Percentiles rank a stretch among this genome's conserved stretches.
Evolutionary conservation across 2,113 vertebrate genomes (phyloP).

Genomic region (Hypocryptadius cinnamomeus): DNA sequence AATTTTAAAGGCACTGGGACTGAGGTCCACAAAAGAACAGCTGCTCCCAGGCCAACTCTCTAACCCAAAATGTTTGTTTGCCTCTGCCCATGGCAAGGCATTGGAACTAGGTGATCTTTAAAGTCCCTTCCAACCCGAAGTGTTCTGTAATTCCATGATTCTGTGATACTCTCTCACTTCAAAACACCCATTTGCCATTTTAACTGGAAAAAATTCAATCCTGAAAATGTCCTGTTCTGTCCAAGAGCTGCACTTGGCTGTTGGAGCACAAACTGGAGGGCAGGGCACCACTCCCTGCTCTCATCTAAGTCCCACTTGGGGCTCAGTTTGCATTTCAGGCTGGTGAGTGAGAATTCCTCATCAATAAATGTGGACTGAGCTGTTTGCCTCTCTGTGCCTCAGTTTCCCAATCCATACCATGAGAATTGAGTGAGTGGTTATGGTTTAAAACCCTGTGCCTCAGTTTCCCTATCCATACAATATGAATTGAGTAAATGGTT

Average conservation of each 20-base stretch:
- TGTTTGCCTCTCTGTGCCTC: neutral
- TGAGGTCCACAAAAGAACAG: neutral
- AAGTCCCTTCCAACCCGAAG: neutral
- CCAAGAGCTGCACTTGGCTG: neutral
- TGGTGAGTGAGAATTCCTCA: neutral
- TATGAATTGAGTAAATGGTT: fast-evolving
- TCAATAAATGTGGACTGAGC: neutral
- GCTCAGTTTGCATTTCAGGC: neutral
- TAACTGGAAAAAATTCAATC: neutral
- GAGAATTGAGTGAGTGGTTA: fast-evolving
- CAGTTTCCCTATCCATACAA: neutral
- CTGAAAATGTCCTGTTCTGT: neutral
- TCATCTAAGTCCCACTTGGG: neutral
- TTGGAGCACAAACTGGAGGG: neutral
- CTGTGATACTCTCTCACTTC: neutral
- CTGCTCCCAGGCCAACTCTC: neutral
- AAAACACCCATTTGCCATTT: neutral
- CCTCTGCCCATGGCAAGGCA: neutral
- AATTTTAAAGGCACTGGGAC: neutral
- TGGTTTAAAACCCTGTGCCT: neutral
- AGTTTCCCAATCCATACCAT: neutral
- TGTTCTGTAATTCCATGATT: neutral
- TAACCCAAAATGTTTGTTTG: neutral
- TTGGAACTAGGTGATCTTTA: neutral
- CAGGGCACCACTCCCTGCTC: neutral